Conservation (phyloP, 2,888 invertebrate genomes). For the Galeruca laticollis region DNA sequence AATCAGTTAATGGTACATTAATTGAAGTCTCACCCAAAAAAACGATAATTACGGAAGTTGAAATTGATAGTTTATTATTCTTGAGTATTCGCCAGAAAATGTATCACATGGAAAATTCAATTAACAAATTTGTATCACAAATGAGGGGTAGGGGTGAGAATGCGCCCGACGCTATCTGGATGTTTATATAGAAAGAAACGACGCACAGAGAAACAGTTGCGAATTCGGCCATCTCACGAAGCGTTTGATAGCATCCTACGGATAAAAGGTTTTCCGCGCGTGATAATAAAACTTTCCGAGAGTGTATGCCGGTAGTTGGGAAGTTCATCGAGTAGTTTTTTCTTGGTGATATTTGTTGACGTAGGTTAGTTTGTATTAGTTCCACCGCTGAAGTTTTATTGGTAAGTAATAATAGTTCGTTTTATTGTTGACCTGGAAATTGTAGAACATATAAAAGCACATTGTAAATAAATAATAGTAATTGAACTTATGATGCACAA, state of each 20-base stretch:
- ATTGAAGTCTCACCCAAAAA: no score
- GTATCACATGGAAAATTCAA: not conserved
- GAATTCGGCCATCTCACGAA: not conserved
- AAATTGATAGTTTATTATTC: not conserved
- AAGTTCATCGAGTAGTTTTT: not conserved
- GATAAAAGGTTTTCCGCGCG: not conserved
- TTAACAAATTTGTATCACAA: not conserved
- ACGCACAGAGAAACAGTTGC: slow-evolving; percentile 10
- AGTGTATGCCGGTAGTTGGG: slow-evolving; percentile 5
- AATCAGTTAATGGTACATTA: no score
- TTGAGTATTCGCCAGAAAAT: not conserved
- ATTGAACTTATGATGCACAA: no score
- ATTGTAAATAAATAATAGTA: no score
- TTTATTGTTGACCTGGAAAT: no score
- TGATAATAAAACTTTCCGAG: not conserved
- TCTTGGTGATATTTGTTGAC: slow-evolving; percentile 3
- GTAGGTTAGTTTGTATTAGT: slow-evolving; percentile 3
- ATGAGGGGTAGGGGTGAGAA: slow-evolving; percentile 6
- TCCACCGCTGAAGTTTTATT: not conserved
- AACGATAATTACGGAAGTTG: no score
- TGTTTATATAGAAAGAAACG: slow-evolving; percentile 17
- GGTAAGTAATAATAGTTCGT: not conserved
- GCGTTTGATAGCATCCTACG: not conserved
- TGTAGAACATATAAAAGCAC: no score
- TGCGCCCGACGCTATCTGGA: slow-evolving; percentile 11